phyloP scores from a whole-genome alignment of 23 tunicate species.

The Aplidium turbinatum region DNA sequence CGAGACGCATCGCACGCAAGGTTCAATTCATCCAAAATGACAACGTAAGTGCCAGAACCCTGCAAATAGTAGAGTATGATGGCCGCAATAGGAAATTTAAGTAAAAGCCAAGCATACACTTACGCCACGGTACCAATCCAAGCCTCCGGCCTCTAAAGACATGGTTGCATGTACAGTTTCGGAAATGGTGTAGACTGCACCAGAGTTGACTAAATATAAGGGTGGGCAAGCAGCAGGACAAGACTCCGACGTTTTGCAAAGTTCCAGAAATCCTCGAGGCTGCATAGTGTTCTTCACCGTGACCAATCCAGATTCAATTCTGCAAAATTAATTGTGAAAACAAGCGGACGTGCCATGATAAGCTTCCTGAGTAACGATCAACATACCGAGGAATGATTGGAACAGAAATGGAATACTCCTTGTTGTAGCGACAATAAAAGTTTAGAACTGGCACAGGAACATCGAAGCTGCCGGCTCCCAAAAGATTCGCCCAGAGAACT shows the following conservation, averaged over 20 bases:
- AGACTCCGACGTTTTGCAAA: conserved; percentile 35
- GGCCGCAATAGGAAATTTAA: no score
- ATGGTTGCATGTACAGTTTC: conserved; percentile 34
- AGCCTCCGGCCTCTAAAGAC: no score
- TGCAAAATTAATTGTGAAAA: neutral
- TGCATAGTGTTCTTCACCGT: neutral
- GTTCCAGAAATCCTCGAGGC: neutral
- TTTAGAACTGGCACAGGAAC: conserved; percentile 30
- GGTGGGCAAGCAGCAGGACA: conserved; percentile 53
- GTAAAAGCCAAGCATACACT: no score
- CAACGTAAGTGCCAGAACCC: no score
- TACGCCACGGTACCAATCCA: no score
- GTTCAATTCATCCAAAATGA: neutral
- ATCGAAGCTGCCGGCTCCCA: conserved; percentile 4
- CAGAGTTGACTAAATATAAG: conserved; percentile 4
- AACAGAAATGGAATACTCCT: conserved; percentile 18
- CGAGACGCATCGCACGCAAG: neutral
- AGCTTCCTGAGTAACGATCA: neutral
- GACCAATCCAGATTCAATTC: neutral
- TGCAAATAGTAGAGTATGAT: no score
- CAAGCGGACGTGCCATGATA: neutral
- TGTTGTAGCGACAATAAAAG: conserved; percentile 25
- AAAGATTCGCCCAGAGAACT: conserved; percentile 11
- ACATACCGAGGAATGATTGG: conserved; percentile 38
- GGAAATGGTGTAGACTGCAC: conserved; percentile 45